Percentiles rank a stretch among this genome's conserved stretches.
phyloP scores from a whole-genome alignment of 2,888 invertebrate genomes.

The Congeria kusceri region DNA sequence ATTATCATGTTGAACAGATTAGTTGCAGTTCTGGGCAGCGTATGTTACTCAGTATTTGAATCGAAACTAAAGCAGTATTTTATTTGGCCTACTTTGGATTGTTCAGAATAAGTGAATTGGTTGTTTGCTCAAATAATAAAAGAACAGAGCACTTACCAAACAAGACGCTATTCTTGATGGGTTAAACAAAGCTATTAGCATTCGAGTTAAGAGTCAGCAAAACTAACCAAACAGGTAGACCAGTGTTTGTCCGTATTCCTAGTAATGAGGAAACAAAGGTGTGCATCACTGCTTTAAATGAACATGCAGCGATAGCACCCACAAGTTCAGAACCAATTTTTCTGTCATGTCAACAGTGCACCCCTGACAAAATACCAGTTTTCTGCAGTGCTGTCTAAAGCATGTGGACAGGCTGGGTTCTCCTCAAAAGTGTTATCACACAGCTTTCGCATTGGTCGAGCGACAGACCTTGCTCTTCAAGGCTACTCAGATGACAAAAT shows the following conservation, averaged over 20 bases:
- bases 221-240: slow-evolving; percentile 43
- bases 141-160: slow-evolving; percentile 21
- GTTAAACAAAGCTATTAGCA: neutral
- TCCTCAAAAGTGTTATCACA: neutral
- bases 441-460: slow-evolving; percentile 42
- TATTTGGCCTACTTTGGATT: slow-evolving; percentile 45
- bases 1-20: slow-evolving; percentile 3
- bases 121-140: neutral
- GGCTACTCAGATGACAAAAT: slow-evolving; percentile 24
- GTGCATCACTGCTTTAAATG: slow-evolving; percentile 1
- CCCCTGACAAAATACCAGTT: slow-evolving; percentile 38
- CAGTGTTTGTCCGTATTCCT: no score
- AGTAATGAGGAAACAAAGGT: no score
- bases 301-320: neutral
- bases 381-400: slow-evolving; percentile 28
- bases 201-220: slow-evolving; percentile 16
- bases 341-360: slow-evolving; percentile 20
- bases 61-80: slow-evolving; percentile 19
- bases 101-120: slow-evolving; percentile 43
- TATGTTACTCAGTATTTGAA: slow-evolving; percentile 34
- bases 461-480: slow-evolving; percentile 20
- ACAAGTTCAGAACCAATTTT: neutral
- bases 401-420: neutral
- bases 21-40: neutral
- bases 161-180: neutral